A percentile compares a stretch with the other conserved stretches of the same genome.
phyloP scores from a whole-genome alignment of 2,113 vertebrate genomes.

The Aptenodytes patagonicus region DNA sequence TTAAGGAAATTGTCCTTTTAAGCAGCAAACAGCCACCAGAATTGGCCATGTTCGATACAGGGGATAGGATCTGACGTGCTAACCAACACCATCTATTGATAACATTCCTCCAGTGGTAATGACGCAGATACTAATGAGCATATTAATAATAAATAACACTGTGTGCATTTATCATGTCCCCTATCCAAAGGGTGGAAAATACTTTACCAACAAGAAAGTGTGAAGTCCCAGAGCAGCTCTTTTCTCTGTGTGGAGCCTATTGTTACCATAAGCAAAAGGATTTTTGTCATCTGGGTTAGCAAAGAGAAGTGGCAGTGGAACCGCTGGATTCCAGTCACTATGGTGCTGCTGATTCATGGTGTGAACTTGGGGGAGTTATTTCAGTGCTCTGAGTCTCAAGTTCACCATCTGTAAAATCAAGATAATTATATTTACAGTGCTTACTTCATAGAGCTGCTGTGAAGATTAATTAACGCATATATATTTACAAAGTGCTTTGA shows the following conservation, averaged over 20 bases:
- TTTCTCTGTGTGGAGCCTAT: background rate
- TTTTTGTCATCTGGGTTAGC: background rate
- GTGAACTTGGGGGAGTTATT: slow-evolving; percentile 48
- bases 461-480: slow-evolving; percentile 64
- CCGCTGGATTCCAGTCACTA: background rate
- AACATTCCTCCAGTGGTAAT: background rate
- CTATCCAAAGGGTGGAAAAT: background rate
- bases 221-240: background rate
- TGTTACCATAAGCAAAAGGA: background rate
- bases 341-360: background rate
- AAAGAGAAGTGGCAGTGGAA: background rate
- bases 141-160: slow-evolving; percentile 10
- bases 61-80: background rate
- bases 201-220: background rate
- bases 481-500: slow-evolving; percentile 58
- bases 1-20: background rate
- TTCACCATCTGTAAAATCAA: slow-evolving; percentile 58
- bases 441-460: slow-evolving; percentile 42
- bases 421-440: slow-evolving; percentile 63
- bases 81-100: background rate
- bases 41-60: background rate
- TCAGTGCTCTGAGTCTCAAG: slow-evolving; percentile 45
- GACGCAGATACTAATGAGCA: background rate
- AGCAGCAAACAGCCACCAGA: background rate
- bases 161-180: background rate